Base-by-base conservation (phyloP, 2,888 invertebrate species). In the Patella ulyssiponensis region DNA sequence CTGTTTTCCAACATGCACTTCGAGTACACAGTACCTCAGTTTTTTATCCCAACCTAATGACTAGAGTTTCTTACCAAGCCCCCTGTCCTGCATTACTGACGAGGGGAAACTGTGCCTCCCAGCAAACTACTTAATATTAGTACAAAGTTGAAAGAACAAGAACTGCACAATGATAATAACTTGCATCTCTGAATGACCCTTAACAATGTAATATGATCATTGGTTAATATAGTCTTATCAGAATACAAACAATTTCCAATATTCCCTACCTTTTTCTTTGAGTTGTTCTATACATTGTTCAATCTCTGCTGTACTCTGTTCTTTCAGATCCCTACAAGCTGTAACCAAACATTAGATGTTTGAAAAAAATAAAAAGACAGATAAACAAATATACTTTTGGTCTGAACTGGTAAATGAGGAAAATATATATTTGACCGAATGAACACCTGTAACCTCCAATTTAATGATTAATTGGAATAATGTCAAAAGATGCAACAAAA, bases 281-380 rank as follows among this genome's bases (percentile, higher is more conserved):
- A 97, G 95, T 33, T 94, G 93, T 85, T 86, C 85, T 33, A 82
- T 79, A 94, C 94, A 86, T 95, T 94, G 87, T 94, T 95, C 87
- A 94, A 95, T 81, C 94, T 94, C 74, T 95, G 90, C 78, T 94
- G 93, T 87, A 94, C 94, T 85, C 94, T 94, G 89, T 94, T 94
- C 76, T 94, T 94, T 0, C 95, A 88, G 81, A 71, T 85, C 86
- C 44, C 83, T 79, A 77, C 90, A 84, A 73, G 85, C 87, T 86
- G 79, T 12, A 83, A 81, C 70, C 44, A 75, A 33, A 76, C 73
- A 58, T n/a, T 14, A 58, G 1, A n/a, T 5, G n/a, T n/a, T 17
- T n/a, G 69, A n/a, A 9, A 53, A 33, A 72, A 17, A 64, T 20
- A 64, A 44, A 7, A 44, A 44, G 44, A 9, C 44, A 44, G 44